Evolutionary conservation across 1,140 invertebrate genomes (phyloP), one percentile per base, ranked within the genome.

Genomic region (Nylanderia fulva): DNA sequence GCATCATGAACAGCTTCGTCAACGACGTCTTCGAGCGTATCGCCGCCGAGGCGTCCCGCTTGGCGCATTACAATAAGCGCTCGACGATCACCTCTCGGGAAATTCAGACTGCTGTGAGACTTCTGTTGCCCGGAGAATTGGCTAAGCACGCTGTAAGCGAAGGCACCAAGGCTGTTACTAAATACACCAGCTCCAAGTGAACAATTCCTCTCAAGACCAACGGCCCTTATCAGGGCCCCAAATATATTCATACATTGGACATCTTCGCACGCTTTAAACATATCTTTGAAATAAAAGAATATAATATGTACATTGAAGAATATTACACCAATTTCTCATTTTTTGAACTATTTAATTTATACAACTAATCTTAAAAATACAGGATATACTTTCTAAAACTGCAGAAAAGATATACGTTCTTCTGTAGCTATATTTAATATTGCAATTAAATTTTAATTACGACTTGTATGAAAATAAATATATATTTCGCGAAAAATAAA

Each of bases 1-100:
- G 94, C 64, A 96, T 96, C 60, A 96, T 97, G 96, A 96, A 97
- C 84, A 96, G 95, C 76, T 97, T 97, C 80, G 95, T 96, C 21
- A 95, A 95, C 79, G 95, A 96, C 88, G 94, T 95, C 84, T 94
- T 96, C 75, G 96, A 96, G 86, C 95, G 95, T 58, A 96, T 97
- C 72, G 96, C 96, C 4, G 93, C 93, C 8, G 96, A 97, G 90
- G 95, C 95, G 45, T 92, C 92, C 0, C 84, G 94, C 75, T 85
- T 96, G 76, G 93, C 95, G 4, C 94, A 95, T 13, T 96, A 96
- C 88, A 96, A 96, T 69, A 96, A 96, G 91, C 93, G 95, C 71
- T 95, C 94, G 0, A 94, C 94, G 0, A 88, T 96, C 56, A 93
- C 92, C 0, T 94, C 92, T 56, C 89, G 94, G 27, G 95, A 96